Conservation (phyloP, 1,140 invertebrate species). For the Phymastichus coffea region DNA sequence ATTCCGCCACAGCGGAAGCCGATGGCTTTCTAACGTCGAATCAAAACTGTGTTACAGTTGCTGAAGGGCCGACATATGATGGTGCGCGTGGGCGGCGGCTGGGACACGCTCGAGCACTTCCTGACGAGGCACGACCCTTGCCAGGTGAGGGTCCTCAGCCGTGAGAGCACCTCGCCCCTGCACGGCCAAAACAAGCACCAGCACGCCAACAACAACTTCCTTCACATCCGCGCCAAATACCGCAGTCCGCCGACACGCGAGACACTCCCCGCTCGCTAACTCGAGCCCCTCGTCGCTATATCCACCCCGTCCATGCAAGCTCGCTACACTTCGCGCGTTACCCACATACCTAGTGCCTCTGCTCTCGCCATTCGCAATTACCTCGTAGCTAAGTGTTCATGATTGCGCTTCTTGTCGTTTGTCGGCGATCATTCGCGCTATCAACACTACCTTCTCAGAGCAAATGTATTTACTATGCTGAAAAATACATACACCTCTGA, state of each 20-base stretch:
- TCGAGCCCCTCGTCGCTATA: background rate
- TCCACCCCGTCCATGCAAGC: background rate
- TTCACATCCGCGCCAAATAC: conserved; percentile 74
- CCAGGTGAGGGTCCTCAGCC: conserved; percentile 70
- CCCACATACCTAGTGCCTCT: background rate
- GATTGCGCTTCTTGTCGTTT: too few species aligned
- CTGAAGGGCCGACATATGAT: conserved; percentile 87
- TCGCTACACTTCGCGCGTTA: background rate
- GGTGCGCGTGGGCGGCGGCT: conserved; percentile 90
- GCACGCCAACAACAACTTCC: conserved; percentile 58
- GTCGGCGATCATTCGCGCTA: too few species aligned
- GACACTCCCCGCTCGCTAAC: conserved; percentile 41
- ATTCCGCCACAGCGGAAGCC: too few species aligned
- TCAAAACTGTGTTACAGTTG: conserved; percentile 66
- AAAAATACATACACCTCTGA: too few species aligned
- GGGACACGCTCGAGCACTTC: conserved; percentile 92
- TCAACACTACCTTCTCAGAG: too few species aligned
- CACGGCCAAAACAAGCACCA: conserved; percentile 22
- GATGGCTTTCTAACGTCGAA: too few species aligned
- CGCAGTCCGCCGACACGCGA: conserved; percentile 60
- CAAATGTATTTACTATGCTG: too few species aligned
- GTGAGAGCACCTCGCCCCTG: conserved; percentile 50
- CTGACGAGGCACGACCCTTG: conserved; percentile 87
- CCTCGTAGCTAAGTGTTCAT: too few species aligned
- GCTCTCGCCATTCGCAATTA: background rate